A percentile compares a stretch with the other conserved stretches of the same genome.
Evolutionary conservation across 92 coral and sea anemone species (phyloP).

Genomic region (Isaurus tuberculatus): DNA sequence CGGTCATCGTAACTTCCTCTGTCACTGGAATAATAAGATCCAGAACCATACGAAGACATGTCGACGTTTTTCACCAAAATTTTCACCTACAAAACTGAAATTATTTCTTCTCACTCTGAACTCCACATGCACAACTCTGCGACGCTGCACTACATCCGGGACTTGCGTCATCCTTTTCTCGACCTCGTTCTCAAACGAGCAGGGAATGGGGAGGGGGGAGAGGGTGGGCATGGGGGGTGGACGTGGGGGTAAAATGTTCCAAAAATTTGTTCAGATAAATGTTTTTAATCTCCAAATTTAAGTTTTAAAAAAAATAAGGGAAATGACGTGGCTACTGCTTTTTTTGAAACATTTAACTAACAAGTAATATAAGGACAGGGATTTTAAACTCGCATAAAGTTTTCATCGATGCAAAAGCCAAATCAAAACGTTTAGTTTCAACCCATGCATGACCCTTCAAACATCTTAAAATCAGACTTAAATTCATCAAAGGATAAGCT

Average conservation of each 20-base stretch:
- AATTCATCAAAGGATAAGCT: too few species aligned
- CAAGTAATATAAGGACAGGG: too few species aligned
- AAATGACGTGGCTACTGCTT: too few species aligned
- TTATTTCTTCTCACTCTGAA: constrained; percentile 12
- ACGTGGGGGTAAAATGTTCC: not conserved
- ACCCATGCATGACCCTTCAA: too few species aligned
- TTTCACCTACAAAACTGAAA: not conserved
- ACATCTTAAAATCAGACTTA: too few species aligned
- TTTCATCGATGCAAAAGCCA: too few species aligned
- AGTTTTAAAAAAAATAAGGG: too few species aligned
- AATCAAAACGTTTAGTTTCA: too few species aligned
- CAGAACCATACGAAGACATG: constrained; percentile 21
- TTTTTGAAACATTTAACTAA: too few species aligned
- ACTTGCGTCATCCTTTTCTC: not conserved
- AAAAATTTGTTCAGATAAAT: too few species aligned
- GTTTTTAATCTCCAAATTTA: too few species aligned
- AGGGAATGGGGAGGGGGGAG: not conserved
- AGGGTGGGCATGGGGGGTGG: not conserved
- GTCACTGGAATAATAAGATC: constrained; percentile 32
- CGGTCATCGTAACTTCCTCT: constrained; percentile 44
- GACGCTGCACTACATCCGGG: constrained; percentile 44
- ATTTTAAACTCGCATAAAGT: too few species aligned
- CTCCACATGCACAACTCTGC: constrained; percentile 38
- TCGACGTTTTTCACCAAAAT: not conserved
- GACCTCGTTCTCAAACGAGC: constrained; percentile 18